Base-by-base conservation (phyloP, 2,797 vertebrate genomes). In the Epinephelus coioides region DNA sequence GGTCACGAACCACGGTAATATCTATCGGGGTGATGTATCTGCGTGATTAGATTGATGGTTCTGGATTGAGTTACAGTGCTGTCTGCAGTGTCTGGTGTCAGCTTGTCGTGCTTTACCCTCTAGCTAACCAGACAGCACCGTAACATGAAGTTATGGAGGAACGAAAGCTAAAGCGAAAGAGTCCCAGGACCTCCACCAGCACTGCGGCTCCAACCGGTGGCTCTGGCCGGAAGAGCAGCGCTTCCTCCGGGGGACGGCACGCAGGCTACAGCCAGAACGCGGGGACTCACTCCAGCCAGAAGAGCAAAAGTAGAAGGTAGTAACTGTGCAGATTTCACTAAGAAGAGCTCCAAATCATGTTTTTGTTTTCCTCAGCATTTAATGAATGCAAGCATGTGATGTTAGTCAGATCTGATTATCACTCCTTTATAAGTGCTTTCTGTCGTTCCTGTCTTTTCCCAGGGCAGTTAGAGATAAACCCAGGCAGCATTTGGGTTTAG, bases 151-250 rank as follows among this genome's bases (percentile, higher is more conserved):
- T 40, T 56, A 99, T 99, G 98, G 98, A 99, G 88, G 98, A 99
- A 78, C 96, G 96, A 60, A 99, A 96, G 84, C 93, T 96, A 69
- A 99, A 99, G 91, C 95, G 97, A 90, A 97, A 96, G 89, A 98
- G 95, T 80, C 96, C 97, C 63, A 97, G 96, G 86, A 96, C 95
- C 12, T 95, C 97, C 56, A 95, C 92, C 30, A 95, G 88, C 81
- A 94, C 97, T 4, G 91, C 95, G 64, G 93, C 69, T 66, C 91
- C 56, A 88, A 88, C 89, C 73, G 91, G 86, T 68, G 92, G 95
- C 91, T 93, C 94, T 79, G 89, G 92, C 81, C 97, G 97, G 86
- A 99, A 96, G 85, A 96, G 59, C 68, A 88, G 94, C 17, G 88
- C 95, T 56, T 94, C 96, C 2, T 84, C 94, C 80, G 96, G 88